Base-by-base conservation (phyloP, 2,888 invertebrate species). In the Diarsia dahlii region DNA sequence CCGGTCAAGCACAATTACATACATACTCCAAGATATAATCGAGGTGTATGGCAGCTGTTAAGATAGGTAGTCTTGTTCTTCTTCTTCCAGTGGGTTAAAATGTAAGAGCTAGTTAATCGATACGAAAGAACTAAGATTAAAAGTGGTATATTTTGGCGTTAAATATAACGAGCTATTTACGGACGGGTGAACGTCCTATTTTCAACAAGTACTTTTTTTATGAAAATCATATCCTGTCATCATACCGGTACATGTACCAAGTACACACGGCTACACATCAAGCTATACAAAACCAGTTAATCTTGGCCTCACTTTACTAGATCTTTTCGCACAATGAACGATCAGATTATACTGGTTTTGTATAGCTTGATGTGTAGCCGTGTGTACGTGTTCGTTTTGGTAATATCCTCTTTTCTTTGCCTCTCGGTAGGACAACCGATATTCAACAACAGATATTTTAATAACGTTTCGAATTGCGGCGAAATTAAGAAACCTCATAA, bases 381-480 rank as follows among this genome's bases (percentile, higher is more conserved):
- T n/a, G n/a, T n/a, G n/a, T n/a, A n/a, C n/a, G n/a, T n/a, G 58
- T n/a, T 74, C 6, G 28, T 73, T 20, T 63, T 20, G 23, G 2
- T 39, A 50, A 60, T 56, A 56, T 63, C 18, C n/a, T 28, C 13
- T 13, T 34, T 58, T 13, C 0, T 9, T 62, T 9, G 13, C 56
- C 13, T 46, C 3, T 34, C 45, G 34, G 45, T 34, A 18, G 2
- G 10, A 52, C 18, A 15, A 13, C 13, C 8, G 23, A 39, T 77
- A 63, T 58, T 23, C 50, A 56, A 23, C 50, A 56, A 45, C 48
- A 52, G 15, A 52, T 74, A 80, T 46, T 80, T 74, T 58, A 34
- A 78, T 58, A 64, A n/a, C 45, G 46, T 52, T 72, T 58, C 46
- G 34, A 46, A 52, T 64, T 65, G 50, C 45, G 50, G 8, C 20